Base-by-base conservation (phyloP, 1,140 invertebrate species). In the Dryas iulia region DNA sequence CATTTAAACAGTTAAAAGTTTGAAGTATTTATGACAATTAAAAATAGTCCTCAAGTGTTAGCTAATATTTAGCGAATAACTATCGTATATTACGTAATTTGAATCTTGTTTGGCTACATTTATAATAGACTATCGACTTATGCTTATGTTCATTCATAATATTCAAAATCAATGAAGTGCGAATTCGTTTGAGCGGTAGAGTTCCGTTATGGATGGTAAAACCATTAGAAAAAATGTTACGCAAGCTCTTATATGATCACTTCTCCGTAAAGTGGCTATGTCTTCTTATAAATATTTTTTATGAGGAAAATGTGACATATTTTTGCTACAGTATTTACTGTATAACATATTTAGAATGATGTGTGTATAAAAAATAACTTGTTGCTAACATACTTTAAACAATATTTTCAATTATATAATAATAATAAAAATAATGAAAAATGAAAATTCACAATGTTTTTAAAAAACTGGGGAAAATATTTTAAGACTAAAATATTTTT, bases 81-180 rank as follows among this genome's bases (percentile, higher is more conserved):
- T 30, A 54, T 26, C 25, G 8, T 54, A 54, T 0, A 31, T 71
- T 71, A 58, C 69, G 31, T 56, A 71, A 71, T 52, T 26, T 21
- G 10, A 66, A 57, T 57, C 58, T 63, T 59, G 69, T 66, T 64
- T 33, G 30, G 35, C 63, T 23, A 71, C 47, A 60, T 52, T 4
- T 59, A 58, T 66, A 61, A 66, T 59, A 61, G 25, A 70, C 28
- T 30, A 71, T 66, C 58, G 25, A 24, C 30, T n/a, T 62, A 71
- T 54, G 21, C 10, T 53, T 60, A 30, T 70, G n/a, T 61, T 61
- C 69, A 71, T 71, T 71, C 69, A 71, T 61, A 71, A 71, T 62
- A 66, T 66, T 66, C 47, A 66, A 71, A 66, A 71, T 28, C 69
- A 54, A 71, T 63, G 68, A 59, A 70, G 68, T 60, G 56, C 52